Evolutionary conservation across 2,797 vertebrate genomes (phyloP), one percentile per base, ranked within the genome.

Genomic region (Enteromius treurensis): DNA sequence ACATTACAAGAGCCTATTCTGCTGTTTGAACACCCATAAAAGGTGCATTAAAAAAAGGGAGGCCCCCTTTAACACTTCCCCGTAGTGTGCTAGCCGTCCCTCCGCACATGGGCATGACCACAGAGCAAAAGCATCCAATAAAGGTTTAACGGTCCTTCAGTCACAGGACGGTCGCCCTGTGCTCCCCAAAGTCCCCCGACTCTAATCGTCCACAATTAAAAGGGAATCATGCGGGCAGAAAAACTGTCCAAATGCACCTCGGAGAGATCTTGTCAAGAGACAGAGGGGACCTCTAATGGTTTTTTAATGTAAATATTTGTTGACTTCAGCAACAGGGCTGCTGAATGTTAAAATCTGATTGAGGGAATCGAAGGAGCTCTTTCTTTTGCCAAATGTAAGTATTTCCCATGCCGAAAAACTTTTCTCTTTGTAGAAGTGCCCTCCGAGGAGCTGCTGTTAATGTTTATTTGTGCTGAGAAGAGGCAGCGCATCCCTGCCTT

Each of bases 21-120:
- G 89, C 88, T 90, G 89, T 92, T 92, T 93, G 91, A 93, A 93
- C 91, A 91, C 86, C 90, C 90, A 93, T 92, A 91, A 93, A 94
- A 91, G 87, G 89, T 87, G 87, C 82, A 81, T 90, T 90, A 89
- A 89, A 89, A 85, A 92, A 92, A 86, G 89, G 91, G 91, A 88
- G 84, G 70, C 60, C 83, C 82, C 51, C 81, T 91, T 91, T 91
- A 93, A 88, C 90, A 87, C 88, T 87, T 90, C 91, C 91, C 92
- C 47, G 67, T 88, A 86, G 90, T 89, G 85, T 90, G 86, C 89
- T 91, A 87, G 69, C 82, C 79, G 58, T 88, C 88, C 89, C 91
- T 86, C 49, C 3, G 76, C 88, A 83, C 79, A 85, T 86, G 84
- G 79, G 80, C 87, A 89, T 88, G 90, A 89, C 89, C 86, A 86